phyloP scores from a whole-genome alignment of 2,888 invertebrate species.

The Hyles lineata region DNA sequence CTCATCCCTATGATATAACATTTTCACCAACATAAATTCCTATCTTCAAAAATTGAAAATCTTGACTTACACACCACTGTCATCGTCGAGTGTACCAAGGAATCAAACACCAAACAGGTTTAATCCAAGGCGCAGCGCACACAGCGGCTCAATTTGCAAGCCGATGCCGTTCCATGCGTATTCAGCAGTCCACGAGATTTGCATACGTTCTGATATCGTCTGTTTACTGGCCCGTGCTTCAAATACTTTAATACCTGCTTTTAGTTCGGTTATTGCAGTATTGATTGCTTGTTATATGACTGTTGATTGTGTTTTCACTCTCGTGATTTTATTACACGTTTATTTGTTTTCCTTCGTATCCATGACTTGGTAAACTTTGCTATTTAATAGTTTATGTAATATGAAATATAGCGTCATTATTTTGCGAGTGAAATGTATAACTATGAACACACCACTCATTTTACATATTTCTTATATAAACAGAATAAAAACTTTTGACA shows the following conservation, averaged over 20 bases:
- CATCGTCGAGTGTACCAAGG: neutral
- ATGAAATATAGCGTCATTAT: no score
- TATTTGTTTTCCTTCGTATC: no score
- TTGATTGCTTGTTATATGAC: no score
- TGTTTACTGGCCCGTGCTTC: neutral
- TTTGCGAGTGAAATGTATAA: no score
- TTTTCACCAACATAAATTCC: neutral
- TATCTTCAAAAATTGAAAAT: neutral
- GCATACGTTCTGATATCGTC: constrained; percentile 23
- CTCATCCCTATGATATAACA: neutral
- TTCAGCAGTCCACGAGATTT: constrained; percentile 25
- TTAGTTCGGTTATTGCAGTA: neutral
- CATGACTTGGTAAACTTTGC: no score
- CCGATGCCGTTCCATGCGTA: constrained; percentile 23
- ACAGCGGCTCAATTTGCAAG: constrained; percentile 29
- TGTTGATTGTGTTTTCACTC: no score
- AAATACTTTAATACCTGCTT: constrained; percentile 18
- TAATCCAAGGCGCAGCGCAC: constrained; percentile 21
- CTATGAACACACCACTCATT: no score
- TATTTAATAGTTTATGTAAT: no score
- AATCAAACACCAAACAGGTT: constrained; percentile 16
- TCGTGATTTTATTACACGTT: no score
- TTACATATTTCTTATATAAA: no score
- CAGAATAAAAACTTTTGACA: no score
- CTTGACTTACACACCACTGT: neutral